Base-by-base conservation (phyloP, 2,888 invertebrate genomes). In the Nephrocerus scutellatus region DNA sequence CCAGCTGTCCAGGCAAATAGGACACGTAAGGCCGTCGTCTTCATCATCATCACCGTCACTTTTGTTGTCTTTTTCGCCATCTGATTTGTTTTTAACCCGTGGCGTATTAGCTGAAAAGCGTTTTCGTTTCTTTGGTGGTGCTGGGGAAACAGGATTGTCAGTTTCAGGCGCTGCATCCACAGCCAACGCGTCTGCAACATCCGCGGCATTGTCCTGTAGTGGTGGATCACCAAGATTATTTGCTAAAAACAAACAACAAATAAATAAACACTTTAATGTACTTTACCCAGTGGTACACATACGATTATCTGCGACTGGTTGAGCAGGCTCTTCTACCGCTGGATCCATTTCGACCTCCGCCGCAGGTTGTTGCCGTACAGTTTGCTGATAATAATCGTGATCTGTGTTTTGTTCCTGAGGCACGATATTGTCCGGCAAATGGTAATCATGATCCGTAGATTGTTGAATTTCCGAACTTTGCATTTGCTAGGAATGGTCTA, bases 1-100 rank as follows among this genome's bases (percentile, higher is more conserved):
- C 88, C 91, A 95, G 3, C 75, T 68, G 38, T 93, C 93, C 47
- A 91, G 72, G 59, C 95, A 95, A 48, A 95, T 92, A 0, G 90
- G 79, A 54, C 95, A 95, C 0, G 75, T 74, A 55, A 79, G 75
- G 1, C 82, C 84, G 32, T 83, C 82, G 29, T 77, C 76, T 3
- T 79, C 78, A n/a, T 69, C 67, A 2, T 66, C 68, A 9, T 46
- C 47, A 3, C 41, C 44, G 3, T 48, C 80, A 18, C 79, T 79
- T 24, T 46, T 46, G 3, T 42, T 44, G 3, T 48, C 80, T 18
- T 79, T 79, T 24, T 32, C 42, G 1, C 32, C 31, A 6, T 39
- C 45, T 6, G 18, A 12, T 8, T 32, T 39, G 4, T 30, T 32
- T 36, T 53, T 47, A 2, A 51, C 19, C 8, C 50, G 57, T 2